A percentile compares a stretch with the other conserved stretches of the same genome.
Conservation (phyloP, 2,797 vertebrate genomes). For the Enteromius paludinosus region DNA sequence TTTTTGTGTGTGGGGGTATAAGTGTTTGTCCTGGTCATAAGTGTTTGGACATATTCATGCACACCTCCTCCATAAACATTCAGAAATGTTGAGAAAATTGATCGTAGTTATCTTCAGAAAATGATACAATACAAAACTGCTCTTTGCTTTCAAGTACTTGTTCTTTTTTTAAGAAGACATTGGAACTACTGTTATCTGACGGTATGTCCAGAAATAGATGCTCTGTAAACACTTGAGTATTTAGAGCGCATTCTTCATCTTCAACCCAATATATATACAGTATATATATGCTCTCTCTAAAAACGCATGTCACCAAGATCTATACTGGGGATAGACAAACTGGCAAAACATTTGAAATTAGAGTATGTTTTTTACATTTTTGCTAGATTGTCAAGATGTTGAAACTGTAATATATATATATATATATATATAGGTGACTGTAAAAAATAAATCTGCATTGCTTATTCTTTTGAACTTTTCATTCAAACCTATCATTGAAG, state of each 20-base stretch:
- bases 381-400: not conserved
- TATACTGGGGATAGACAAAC: not conserved
- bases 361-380: not conserved
- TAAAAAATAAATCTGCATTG: no score
- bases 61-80: slow-evolving; percentile 7
- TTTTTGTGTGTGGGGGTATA: slow-evolving; percentile 10
- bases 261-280: no score
- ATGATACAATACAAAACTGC: not conserved
- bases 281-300: slow-evolving; percentile 34
- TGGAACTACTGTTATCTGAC: not conserved
- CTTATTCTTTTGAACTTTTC: no score
- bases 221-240: slow-evolving; percentile 63
- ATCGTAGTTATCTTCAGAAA: not conserved
- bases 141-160: not conserved
- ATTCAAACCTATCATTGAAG: no score
- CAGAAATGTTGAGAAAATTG: not conserved
- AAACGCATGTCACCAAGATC: slow-evolving; percentile 21
- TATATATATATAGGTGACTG: no score
- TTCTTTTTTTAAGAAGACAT: not conserved
- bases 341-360: not conserved
- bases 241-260: slow-evolving; percentile 69
- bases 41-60: slow-evolving; percentile 9
- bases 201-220: slow-evolving; percentile 61
- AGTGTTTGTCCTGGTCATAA: not conserved
- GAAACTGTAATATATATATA: not conserved